phyloP scores from a whole-genome alignment of 2,113 vertebrate species.

The Marmota flaviventris region DNA sequence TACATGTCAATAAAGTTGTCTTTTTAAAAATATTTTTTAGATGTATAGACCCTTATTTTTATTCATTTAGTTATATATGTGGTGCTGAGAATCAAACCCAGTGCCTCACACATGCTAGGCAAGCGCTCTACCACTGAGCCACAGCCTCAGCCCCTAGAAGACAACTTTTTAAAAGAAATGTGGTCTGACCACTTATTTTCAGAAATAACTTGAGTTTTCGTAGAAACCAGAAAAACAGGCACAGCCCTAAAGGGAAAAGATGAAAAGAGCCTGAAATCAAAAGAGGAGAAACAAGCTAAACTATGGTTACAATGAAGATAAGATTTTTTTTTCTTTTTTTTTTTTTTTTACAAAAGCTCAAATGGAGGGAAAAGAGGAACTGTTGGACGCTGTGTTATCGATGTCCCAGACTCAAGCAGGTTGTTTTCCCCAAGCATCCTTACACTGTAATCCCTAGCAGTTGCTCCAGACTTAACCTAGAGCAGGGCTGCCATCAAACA shows the following conservation, averaged over 20 bases:
- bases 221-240: conserved; percentile 69
- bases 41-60: too few relatives aligned
- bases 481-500: conserved; percentile 45
- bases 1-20: background rate
- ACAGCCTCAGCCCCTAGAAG: background rate
- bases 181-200: background rate
- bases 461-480: conserved; percentile 68
- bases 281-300: conserved; percentile 67
- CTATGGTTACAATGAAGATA: conserved; percentile 54
- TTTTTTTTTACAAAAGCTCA: conserved; percentile 64
- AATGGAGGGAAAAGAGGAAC: conserved; percentile 65
- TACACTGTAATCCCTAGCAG: conserved; percentile 73
- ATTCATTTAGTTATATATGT: too few relatives aligned
- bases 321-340: background rate
- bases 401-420: conserved; percentile 74
- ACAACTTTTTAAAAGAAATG: background rate
- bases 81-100: too few relatives aligned
- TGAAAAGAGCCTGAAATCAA: conserved; percentile 54
- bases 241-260: conserved; percentile 73
- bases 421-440: conserved; percentile 48
- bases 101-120: too few relatives aligned
- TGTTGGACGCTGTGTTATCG: conserved; percentile 52
- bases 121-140: too few relatives aligned
- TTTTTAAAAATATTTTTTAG: background rate
- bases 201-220: conserved; percentile 34